Conservation (phyloP, 23 tunicate genomes). For the Ascidia mentula region DNA sequence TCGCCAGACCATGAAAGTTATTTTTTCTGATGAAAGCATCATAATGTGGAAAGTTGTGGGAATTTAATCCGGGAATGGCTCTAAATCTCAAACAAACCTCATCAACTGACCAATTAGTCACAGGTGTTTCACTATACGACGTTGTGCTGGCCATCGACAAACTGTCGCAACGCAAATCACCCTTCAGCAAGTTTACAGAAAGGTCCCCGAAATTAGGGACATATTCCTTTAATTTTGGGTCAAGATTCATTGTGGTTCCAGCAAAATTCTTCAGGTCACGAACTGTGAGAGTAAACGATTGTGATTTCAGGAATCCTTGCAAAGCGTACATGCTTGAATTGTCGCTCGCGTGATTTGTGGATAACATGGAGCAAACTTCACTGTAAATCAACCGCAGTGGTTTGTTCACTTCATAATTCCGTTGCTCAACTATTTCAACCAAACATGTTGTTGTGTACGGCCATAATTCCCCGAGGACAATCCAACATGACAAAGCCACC, state of each 20-base stretch:
- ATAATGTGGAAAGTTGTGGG: slow-evolving; percentile 47
- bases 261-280: slow-evolving; percentile 56
- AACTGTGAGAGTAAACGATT: slow-evolving; percentile 29
- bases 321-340: slow-evolving; percentile 39
- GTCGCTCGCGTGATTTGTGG: slow-evolving; percentile 39
- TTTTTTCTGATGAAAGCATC: slow-evolving; percentile 46
- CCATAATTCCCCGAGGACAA: slow-evolving; percentile 84
- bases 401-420: slow-evolving; percentile 3
- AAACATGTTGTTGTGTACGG: slow-evolving; percentile 77
- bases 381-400: slow-evolving; percentile 42
- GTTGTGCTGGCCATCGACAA: not conserved
- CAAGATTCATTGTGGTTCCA: slow-evolving; percentile 64
- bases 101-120: slow-evolving; percentile 58
- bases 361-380: slow-evolving; percentile 16
- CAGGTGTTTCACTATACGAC: not conserved
- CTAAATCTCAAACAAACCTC: slow-evolving; percentile 56
- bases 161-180: not conserved
- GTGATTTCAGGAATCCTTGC: slow-evolving; percentile 50
- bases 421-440: slow-evolving; percentile 2
- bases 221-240: slow-evolving; percentile 63
- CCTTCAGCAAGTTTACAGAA: slow-evolving; percentile 1
- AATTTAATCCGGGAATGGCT: slow-evolving; percentile 59
- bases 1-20: slow-evolving; percentile 73
- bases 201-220: slow-evolving; percentile 37
- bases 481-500: slow-evolving; percentile 72